Percentiles rank a stretch among this genome's conserved stretches.
Evolutionary conservation across 2,797 vertebrate genomes (phyloP).

Genomic region (Takifugu rubripes): DNA sequence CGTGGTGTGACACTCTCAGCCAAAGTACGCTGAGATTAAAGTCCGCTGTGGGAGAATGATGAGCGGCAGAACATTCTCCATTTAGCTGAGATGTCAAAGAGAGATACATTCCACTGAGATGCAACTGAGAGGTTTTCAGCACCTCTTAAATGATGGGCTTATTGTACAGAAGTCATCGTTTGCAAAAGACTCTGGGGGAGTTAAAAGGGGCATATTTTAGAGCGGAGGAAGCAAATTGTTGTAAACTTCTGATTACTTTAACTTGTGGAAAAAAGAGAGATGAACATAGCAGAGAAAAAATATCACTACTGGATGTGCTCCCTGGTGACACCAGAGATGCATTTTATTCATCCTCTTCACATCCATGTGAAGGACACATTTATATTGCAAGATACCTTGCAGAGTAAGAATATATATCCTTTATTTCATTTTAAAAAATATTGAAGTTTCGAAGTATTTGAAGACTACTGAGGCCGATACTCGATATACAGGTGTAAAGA

Average conservation of each 20-base stretch:
- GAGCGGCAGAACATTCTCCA: constrained; percentile 45
- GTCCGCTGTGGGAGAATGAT: constrained; percentile 23
- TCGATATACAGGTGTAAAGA: too few species aligned
- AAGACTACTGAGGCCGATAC: too few species aligned
- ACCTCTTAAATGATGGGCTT: constrained; percentile 28
- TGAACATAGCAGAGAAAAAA: constrained; percentile 58
- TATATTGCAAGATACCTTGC: constrained; percentile 21
- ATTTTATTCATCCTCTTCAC: background rate
- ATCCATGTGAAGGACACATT: constrained; percentile 17
- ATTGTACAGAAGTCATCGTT: constrained; percentile 40
- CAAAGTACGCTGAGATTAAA: constrained; percentile 45
- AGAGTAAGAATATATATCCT: too few species aligned
- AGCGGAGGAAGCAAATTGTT: constrained; percentile 32
- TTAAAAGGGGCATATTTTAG: constrained; percentile 12
- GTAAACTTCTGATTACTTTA: constrained; percentile 55
- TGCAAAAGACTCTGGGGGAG: constrained; percentile 33
- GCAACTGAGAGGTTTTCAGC: constrained; percentile 28
- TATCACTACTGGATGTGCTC: constrained; percentile 48
- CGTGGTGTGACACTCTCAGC: constrained; percentile 27
- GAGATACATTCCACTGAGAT: constrained; percentile 35
- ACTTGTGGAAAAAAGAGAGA: constrained; percentile 48
- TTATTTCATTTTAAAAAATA: too few species aligned
- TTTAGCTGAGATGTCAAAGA: constrained; percentile 48
- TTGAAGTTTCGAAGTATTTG: too few species aligned
- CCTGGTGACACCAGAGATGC: constrained; percentile 34